A percentile compares a stretch with the other conserved stretches of the same genome.
Conservation (phyloP, 1,140 invertebrate genomes). For the Drosophila repleta region DNA sequence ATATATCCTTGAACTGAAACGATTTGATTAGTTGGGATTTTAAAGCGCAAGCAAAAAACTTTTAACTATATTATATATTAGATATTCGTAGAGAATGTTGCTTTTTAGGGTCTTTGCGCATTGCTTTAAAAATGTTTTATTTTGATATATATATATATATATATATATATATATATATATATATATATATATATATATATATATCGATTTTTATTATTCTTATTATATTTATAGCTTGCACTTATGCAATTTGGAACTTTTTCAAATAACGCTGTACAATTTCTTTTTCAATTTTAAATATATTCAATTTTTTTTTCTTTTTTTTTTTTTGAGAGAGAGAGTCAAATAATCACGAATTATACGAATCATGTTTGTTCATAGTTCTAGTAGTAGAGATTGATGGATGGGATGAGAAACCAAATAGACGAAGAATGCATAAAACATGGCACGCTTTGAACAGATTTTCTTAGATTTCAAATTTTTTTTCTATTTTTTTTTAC, state of each 20-base stretch:
- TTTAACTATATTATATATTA: background rate
- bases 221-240: conserved; percentile 18
- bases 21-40: background rate
- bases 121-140: no score
- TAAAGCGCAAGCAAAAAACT: conserved; percentile 33
- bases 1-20: conserved; percentile 4
- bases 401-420: conserved; percentile 49
- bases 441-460: conserved; percentile 69
- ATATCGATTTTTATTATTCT: conserved; percentile 5
- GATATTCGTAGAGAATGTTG: background rate
- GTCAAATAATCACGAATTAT: conserved; percentile 46
- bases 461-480: conserved; percentile 23
- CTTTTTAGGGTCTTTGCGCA: no score
- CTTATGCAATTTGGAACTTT: conserved; percentile 58
- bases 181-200: background rate
- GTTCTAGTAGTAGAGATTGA: conserved; percentile 11
- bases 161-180: background rate
- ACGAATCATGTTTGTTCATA: conserved; percentile 22
- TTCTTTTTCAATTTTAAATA: conserved; percentile 17
- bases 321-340: conserved; percentile 48
- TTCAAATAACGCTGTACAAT: conserved; percentile 68
- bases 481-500: conserved; percentile 2
- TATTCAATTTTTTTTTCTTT: conserved; percentile 45
- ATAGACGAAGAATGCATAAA: conserved; percentile 46
- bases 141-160: conserved; percentile 21